Evolutionary conservation across 2,113 vertebrate species (phyloP), one percentile per base, ranked within the genome.

Genomic region (Apaloderma vittatum): DNA sequence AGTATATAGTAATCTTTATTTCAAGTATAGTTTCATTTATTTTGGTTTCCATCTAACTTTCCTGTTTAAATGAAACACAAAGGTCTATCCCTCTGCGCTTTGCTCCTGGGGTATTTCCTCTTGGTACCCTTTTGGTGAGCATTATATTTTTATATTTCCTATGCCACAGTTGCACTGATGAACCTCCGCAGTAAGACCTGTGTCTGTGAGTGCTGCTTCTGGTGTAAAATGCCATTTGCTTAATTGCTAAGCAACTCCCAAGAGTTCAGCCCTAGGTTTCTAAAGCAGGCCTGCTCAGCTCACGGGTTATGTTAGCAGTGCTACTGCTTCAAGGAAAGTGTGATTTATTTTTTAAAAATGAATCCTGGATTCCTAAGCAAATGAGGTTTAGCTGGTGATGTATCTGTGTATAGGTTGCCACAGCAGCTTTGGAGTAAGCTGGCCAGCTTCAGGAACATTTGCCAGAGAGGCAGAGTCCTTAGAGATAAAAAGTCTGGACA

Each of bases 11-110:
- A 88, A 85, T 86, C 87, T 94, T 94, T 92, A 91, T 92, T 96
- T 96, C 87, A 95, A 93, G 80, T 67, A 72, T 37, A 94, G 45
- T 68, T 96, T 95, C 73, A 72, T 95, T 96, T 97, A 93, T 97
- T 98, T 96, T 94, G 58, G 12, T 97, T 98, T 97, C 97, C 97
- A 96, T 94, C 70, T 94, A 92, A 84, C 90, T 97, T 98, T 98
- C 97, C 97, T 97, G 97, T 97, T 97, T 72, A 76, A 98, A 92
- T 49, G 77, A 71, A 95, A 72, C 66, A 85, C 43, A 82, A 82
- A 89, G 29, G 23, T 94, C 84, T 93, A 62, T 92, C 83, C 90
- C 78, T 88, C 77, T 81, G 76, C 34, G n/a, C 57, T 75, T 78
- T 87, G 66, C 62, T 92, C 80, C 66, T 59, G 80, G 88, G 74